phyloP scores from a whole-genome alignment of 1,140 invertebrate species.

The Camponotus vicinus region DNA sequence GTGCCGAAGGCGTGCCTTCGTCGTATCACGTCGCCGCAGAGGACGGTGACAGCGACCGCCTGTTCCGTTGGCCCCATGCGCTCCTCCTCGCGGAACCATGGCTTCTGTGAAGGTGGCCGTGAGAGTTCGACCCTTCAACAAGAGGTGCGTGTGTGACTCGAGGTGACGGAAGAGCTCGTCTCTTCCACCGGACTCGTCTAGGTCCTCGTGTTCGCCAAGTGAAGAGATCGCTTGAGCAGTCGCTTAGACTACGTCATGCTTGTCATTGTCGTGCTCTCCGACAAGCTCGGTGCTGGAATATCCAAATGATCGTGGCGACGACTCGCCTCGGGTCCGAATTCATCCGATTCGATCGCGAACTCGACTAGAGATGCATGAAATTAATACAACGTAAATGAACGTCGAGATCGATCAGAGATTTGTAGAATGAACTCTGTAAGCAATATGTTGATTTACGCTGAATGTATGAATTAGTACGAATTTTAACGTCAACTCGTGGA shows the following conservation, averaged over 20 bases:
- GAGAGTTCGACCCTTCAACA: constrained; percentile 93
- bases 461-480: background rate
- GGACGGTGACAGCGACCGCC: constrained; percentile 11
- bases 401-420: background rate
- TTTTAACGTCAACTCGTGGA: background rate
- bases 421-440: background rate
- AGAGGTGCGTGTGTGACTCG: constrained; percentile 87
- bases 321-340: background rate
- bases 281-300: background rate
- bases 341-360: background rate
- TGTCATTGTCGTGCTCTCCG: background rate
- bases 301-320: background rate
- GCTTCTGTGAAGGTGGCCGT: constrained; percentile 94
- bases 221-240: no score
- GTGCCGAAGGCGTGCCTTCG: background rate
- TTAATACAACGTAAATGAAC: background rate
- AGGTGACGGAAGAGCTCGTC: constrained; percentile 26
- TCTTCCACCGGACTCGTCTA: background rate
- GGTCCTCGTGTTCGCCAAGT: no score
- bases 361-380: background rate
- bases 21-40: background rate
- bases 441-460: background rate
- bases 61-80: constrained; percentile 70
- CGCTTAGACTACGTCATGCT: background rate
- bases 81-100: constrained; percentile 85